These are phyloP conservation scores for Apolygus lucorum DNA, from an alignment of 1,140 invertebrate species.

Conservation along the genomic window DNA sequence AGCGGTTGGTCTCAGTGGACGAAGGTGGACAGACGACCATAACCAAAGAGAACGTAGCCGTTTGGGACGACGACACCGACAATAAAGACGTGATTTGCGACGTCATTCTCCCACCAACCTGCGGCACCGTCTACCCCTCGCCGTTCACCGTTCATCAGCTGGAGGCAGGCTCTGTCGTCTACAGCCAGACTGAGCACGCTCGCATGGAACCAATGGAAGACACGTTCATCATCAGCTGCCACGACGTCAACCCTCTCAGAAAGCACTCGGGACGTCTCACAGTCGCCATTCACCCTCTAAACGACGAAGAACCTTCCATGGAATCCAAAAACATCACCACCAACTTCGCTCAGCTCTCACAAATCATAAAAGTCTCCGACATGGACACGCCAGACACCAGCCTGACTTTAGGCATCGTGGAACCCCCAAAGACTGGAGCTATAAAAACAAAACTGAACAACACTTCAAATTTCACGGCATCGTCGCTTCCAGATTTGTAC, in stretches of 20 bases:
- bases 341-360: background rate
- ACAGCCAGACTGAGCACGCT: constrained; percentile 5
- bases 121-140: background rate
- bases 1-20: constrained; percentile 4
- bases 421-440: constrained; percentile 2
- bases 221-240: constrained; percentile 8
- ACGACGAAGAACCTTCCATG: constrained; percentile 21
- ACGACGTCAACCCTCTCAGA: constrained; percentile 11
- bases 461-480: background rate
- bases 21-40: constrained; percentile 12
- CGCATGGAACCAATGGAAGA: constrained; percentile 21
- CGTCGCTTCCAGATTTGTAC: constrained; percentile 4
- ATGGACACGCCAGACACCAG: constrained; percentile 6
- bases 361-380: background rate
- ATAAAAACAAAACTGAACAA: constrained; percentile 17
- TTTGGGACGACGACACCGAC: constrained; percentile 18
- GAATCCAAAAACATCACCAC: background rate
- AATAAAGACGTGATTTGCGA: constrained; percentile 15
- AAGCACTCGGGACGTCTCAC: background rate
- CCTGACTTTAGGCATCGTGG: constrained; percentile 6
- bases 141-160: constrained; percentile 5
- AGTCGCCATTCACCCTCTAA: constrained; percentile 9
- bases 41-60: background rate
- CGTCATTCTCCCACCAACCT: constrained; percentile 11
- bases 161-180: constrained; percentile 1